Evolutionary conservation across 2,888 invertebrate species (phyloP), one percentile per base, ranked within the genome.

Genomic region (Lypha dubia): DNA sequence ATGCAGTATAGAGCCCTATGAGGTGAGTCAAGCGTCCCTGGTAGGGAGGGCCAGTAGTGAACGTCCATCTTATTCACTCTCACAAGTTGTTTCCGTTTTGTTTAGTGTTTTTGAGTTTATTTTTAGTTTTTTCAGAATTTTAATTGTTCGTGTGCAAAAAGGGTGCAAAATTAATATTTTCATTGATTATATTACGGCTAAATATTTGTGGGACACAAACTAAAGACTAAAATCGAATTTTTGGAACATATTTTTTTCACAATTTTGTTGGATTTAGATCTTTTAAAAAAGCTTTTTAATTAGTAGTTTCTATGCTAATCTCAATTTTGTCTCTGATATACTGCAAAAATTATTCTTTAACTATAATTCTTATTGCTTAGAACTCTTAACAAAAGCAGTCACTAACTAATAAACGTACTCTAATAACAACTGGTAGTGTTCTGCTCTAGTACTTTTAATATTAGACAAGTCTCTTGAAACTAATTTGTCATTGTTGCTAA

Each of bases 381-480:
- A 41, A 41, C 38, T 24, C 15, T 49, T n/a, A 35, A 49, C 8
- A 13, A 11, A 46, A 17, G 28, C 28, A 46, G 32, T 7, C 6
- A 51, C 15, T 51, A 68, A 67, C 7, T 15, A 35, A 41, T 7
- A 28, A 38, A 3, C 1, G 8, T 11, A 38, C 38, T 11, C 32
- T 17, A 20, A 38, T 38, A 63, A 67, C 6, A 56, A 38, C 38
- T 67, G 22, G 7, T 38, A 60, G 22, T 38, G 15, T 67, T 74
- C 41, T 44, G 51, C 41, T 46, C 22, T 11, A 60, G 15, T 41
- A 67, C 17, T 32, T 56, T 9, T 9, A 24, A 49, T n/a, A 58
- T 24, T 22, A 15, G 20, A 5, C 51, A 49, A 63, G n/a, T 60
- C 62, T 68, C 70, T 77, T 62, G 35, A n/a, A 28, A 75, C 28